Conservation (phyloP, 2,113 vertebrate species). For the Mobula birostris region DNA sequence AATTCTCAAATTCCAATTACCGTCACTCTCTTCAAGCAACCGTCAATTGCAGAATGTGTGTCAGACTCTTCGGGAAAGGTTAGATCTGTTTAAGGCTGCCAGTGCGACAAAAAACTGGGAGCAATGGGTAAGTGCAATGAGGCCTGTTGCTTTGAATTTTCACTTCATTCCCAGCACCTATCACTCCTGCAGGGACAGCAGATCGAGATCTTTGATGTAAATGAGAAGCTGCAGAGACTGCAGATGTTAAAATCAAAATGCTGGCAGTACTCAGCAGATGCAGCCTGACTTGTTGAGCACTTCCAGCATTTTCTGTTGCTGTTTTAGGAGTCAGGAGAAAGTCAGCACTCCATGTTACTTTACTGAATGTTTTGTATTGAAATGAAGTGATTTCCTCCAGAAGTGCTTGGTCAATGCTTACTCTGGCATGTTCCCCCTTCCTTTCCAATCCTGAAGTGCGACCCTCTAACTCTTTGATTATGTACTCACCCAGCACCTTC, state of each 20-base stretch:
- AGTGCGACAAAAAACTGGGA: slow-evolving; percentile 79
- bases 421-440: no score
- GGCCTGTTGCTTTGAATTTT: neutral
- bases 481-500: no score
- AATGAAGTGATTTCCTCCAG: neutral
- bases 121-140: slow-evolving; percentile 70
- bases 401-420: neutral
- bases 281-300: no score
- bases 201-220: no score
- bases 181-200: neutral
- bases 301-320: no score
- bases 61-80: slow-evolving; percentile 65
- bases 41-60: slow-evolving; percentile 67
- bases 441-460: no score
- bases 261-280: no score
- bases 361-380: neutral
- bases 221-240: no score
- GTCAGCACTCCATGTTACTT: neutral
- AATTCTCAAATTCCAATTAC: neutral
- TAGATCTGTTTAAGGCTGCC: slow-evolving; percentile 69
- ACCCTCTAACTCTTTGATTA: no score
- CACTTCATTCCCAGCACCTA: neutral
- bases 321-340: no score
- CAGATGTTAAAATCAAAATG: no score
- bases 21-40: neutral